A percentile compares a stretch with the other conserved stretches of the same genome.
Evolutionary conservation across 2,113 vertebrate genomes (phyloP).

Genomic region (Helogale parvula): DNA sequence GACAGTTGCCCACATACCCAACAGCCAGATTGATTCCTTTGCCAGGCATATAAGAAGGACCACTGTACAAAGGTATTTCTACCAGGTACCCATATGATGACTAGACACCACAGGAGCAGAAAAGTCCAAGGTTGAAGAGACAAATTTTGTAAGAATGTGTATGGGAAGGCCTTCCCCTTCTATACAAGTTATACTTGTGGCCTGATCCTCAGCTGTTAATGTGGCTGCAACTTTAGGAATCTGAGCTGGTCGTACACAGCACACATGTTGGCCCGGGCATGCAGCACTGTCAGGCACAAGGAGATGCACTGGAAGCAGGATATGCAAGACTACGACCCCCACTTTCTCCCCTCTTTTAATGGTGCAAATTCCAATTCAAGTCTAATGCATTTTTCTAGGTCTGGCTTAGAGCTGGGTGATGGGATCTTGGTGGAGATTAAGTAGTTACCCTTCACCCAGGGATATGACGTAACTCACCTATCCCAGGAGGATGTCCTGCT

Average conservation of each 20-base stretch:
- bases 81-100: neutral
- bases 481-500: neutral
- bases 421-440: neutral
- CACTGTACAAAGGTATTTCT: neutral
- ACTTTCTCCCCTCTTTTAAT: neutral
- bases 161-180: neutral
- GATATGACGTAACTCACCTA: neutral
- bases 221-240: neutral
- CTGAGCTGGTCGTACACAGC: neutral
- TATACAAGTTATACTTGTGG: neutral
- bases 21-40: neutral
- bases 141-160: neutral
- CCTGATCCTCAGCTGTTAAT: neutral
- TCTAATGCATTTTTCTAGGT: neutral
- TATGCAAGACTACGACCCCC: neutral
- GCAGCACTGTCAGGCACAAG: neutral
- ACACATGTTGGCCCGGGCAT: neutral
- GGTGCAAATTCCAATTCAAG: neutral
- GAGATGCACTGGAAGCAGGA: neutral
- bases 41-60: too few species aligned
- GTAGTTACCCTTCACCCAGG: too few species aligned
- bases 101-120: neutral
- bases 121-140: neutral
- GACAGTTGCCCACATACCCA: too few species aligned
- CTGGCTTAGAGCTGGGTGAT: neutral